Evolutionary conservation across 2,113 vertebrate genomes (phyloP).

Genomic region (Oceanodroma tethys): DNA sequence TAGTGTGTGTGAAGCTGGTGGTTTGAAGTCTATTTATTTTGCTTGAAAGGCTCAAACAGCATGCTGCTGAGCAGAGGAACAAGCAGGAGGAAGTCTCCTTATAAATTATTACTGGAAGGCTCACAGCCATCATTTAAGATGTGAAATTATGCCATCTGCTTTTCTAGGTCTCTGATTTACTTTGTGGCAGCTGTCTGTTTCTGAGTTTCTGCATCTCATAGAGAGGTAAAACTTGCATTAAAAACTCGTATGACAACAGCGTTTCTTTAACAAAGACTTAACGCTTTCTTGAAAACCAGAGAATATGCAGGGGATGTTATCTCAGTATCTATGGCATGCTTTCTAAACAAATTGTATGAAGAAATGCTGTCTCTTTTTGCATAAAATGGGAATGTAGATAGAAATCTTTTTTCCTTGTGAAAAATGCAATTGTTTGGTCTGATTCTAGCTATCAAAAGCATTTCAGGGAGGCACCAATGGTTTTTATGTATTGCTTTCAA

Average conservation of each 20-base stretch:
- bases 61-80: slow-evolving; percentile 58
- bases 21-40: slow-evolving; percentile 72
- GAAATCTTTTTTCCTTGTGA: background rate
- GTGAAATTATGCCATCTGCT: slow-evolving; percentile 69
- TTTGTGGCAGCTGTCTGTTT: slow-evolving; percentile 20
- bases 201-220: background rate
- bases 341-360: background rate
- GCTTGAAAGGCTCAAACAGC: slow-evolving; percentile 73
- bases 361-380: background rate
- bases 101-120: slow-evolving; percentile 67
- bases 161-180: slow-evolving; percentile 50
- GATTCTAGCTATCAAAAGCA: background rate
- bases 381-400: background rate
- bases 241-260: background rate
- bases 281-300: background rate
- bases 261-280: background rate
- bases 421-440: background rate
- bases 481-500: background rate
- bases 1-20: slow-evolving; percentile 68
- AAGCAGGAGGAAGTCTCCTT: slow-evolving; percentile 54
- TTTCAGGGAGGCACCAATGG: background rate
- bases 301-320: background rate
- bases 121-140: slow-evolving; percentile 44
- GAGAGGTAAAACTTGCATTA: slow-evolving; percentile 62
- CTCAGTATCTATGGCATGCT: background rate